Evolutionary conservation across 2,797 vertebrate species (phyloP).

Genomic region (Esox masquinongy): DNA sequence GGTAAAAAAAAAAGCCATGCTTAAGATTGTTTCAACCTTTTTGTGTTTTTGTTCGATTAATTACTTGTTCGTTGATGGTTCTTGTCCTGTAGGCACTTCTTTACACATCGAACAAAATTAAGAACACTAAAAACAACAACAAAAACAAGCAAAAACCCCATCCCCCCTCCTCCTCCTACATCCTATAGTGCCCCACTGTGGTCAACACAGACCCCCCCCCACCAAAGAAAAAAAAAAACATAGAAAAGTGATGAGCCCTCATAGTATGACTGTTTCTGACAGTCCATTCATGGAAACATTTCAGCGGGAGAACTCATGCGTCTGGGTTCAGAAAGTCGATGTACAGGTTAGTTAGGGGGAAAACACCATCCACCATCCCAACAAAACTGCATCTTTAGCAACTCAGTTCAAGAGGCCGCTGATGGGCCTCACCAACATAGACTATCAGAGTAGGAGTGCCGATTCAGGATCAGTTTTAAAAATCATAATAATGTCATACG

Average conservation of each 20-base stretch:
- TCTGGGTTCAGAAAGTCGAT: constrained; percentile 22
- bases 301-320: not conserved
- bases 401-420: not conserved
- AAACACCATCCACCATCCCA: not conserved
- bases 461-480: not conserved
- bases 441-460: not conserved
- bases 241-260: constrained; percentile 19
- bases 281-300: constrained; percentile 23
- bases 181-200: constrained; percentile 65
- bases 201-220: constrained; percentile 74
- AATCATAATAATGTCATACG: not conserved
- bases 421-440: no score
- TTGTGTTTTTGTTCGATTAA: constrained; percentile 58
- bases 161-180: constrained; percentile 35
- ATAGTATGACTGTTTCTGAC: not conserved
- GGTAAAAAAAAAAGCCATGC: constrained; percentile 47
- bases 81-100: constrained; percentile 90
- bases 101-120: constrained; percentile 50
- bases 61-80: constrained; percentile 61
- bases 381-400: not conserved
- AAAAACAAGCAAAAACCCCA: constrained; percentile 47
- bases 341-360: not conserved
- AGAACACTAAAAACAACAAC: constrained; percentile 52
- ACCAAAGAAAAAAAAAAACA: no score
- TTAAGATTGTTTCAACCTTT: constrained; percentile 49